Base-by-base conservation (phyloP, 1,140 invertebrate genomes). In the Harlomillsia oculata region DNA sequence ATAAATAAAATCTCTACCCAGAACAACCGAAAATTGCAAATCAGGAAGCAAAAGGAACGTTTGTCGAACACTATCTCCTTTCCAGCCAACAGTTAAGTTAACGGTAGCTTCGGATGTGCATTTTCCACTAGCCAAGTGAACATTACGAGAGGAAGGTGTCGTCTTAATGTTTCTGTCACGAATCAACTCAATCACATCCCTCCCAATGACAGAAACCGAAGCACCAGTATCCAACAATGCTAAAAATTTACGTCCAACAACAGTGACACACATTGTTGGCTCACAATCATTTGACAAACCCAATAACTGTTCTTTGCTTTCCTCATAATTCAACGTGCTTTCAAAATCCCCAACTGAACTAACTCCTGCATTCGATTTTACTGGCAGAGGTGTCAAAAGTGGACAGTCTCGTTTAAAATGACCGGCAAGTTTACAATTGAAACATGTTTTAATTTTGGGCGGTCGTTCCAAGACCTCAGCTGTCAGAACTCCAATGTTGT, bases 141-240 rank as follows among this genome's bases (percentile, higher is more conserved):
- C 43, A 18, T 25, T 39, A 30, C 28, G 26, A 11, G 14, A 5
- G 26, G 21, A 26, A 30, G 11, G 5, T 16, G 29, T 30, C 39
- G 26, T 40, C 36, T 57, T 50, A 18, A 57, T 29, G 14, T 23
- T 29, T 43, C 16, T n/a, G n/a, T n/a, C n/a, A n/a, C n/a, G n/a
- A n/a, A 53, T 43, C 5, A 40, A 11, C n/a, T 16, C 21, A 41
- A 53, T 41, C 4, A 53, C 36, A 28, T 53, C 51, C 36, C 43
- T 26, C 5, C 28, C 28, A 26, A 53, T 26, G 3, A 53, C 21
- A 28, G 51, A 53, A 16, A 53, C 20, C 16, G 51, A 53, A 6
- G 51, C 26, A 3, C 51, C 55, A 26, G 46, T 57, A 51, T 57
- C 55, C 6, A 57, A 29, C 2, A 57, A 39, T 11, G 45, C 45